These are phyloP conservation scores for Euclidia mi DNA, from an alignment of 2,888 invertebrate genomes.

Conservation along the genomic window DNA sequence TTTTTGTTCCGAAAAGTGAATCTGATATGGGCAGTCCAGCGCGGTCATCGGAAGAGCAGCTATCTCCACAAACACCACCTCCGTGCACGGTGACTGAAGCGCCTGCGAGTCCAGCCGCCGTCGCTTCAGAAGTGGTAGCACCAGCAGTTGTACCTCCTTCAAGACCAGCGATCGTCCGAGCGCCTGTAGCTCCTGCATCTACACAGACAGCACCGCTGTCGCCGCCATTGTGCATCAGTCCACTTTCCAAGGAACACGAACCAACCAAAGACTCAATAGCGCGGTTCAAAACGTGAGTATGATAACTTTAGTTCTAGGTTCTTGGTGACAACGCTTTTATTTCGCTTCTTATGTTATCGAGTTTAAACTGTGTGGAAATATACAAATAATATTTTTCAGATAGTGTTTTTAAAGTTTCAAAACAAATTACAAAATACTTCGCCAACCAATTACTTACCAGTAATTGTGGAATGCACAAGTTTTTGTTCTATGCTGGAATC, in stretches of 20 bases:
- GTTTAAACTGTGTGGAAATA: too few relatives aligned
- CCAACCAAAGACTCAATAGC: conserved; percentile 81
- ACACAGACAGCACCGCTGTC: conserved; percentile 69
- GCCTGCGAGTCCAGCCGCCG: too few relatives aligned
- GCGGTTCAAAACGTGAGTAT: conserved; percentile 86
- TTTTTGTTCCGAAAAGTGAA: conserved; percentile 73
- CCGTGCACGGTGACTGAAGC: conserved; percentile 59
- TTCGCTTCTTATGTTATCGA: too few relatives aligned
- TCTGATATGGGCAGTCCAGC: conserved; percentile 85
- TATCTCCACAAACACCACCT: conserved; percentile 80
- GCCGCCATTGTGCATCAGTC: conserved; percentile 84
- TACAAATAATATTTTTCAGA: too few relatives aligned
- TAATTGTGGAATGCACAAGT: too few relatives aligned
- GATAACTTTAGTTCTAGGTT: conserved; percentile 23
- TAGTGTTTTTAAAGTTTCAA: too few relatives aligned
- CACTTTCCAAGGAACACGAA: conserved; percentile 76
- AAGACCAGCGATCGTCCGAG: conserved; percentile 41
- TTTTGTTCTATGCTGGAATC: too few relatives aligned
- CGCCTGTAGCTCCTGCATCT: conserved; percentile 55
- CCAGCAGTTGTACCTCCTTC: conserved; percentile 51
- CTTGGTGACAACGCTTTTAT: conserved; percentile 29
- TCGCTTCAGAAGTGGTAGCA: too few relatives aligned
- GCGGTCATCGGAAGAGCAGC: conserved; percentile 80
- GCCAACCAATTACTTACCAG: too few relatives aligned
- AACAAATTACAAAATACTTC: too few relatives aligned